These are phyloP conservation scores for Ypsolopha scabrella DNA, from an alignment of 2,888 invertebrate genomes.

Conservation along the genomic window DNA sequence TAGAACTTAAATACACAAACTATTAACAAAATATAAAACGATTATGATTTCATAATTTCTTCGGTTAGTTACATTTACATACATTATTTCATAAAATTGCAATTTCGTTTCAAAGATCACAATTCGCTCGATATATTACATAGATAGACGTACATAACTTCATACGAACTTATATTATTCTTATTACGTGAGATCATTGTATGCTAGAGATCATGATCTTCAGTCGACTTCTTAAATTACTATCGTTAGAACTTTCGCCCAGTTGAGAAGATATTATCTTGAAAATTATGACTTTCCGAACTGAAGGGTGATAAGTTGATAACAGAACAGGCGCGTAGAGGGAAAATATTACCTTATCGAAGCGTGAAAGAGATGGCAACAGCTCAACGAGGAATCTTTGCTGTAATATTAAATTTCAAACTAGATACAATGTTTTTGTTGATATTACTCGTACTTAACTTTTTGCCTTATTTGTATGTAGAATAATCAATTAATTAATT, in stretches of 20 bases:
- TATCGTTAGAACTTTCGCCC: neutral
- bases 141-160: neutral
- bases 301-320: too few species aligned
- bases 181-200: slow-evolving; percentile 55
- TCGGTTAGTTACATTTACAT: slow-evolving; percentile 19
- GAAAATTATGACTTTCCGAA: too few species aligned
- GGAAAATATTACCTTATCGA: too few species aligned
- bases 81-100: neutral
- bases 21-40: slow-evolving; percentile 24
- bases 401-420: too few species aligned
- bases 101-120: neutral
- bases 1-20: slow-evolving; percentile 27
- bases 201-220: slow-evolving; percentile 54
- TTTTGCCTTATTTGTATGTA: too few species aligned
- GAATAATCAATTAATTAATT: too few species aligned
- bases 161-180: slow-evolving; percentile 12
- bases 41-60: slow-evolving; percentile 13
- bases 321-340: too few species aligned
- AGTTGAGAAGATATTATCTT: neutral
- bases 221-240: slow-evolving; percentile 30
- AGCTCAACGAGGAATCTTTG: too few species aligned
- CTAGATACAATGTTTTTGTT: too few species aligned
- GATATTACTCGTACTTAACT: too few species aligned
- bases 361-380: too few species aligned
- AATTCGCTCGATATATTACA: neutral